Base-by-base conservation (phyloP, 2,888 invertebrate species). In the Drosophila tripunctata region DNA sequence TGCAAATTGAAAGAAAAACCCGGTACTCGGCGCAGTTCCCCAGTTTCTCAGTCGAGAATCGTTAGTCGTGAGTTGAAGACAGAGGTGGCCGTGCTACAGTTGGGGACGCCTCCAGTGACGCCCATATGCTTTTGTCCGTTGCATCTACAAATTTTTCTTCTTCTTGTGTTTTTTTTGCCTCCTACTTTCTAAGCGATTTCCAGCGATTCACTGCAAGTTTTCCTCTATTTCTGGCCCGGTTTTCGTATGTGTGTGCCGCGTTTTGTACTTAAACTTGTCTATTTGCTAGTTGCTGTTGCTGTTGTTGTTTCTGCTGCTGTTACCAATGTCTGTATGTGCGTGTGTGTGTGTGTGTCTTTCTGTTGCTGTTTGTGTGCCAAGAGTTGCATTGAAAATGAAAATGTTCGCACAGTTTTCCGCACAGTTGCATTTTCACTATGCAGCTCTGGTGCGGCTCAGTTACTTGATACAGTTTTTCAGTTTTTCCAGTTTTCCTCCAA, bases 331-430 rank as follows among this genome's bases (percentile, higher is more conserved):
- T 48, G 54, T 36, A 22, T 55, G 43, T 27, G 33, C 36, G 41
- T 48, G 54, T 36, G 27, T 55, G 43, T 27, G 33, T 41, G 50
- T 47, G 52, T 40, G 35, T 10, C 33, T 38, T 38, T 47, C 36
- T 43, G 27, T n/a, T 33, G 22, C 67, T 67, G 75, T 68, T 74
- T 75, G 61, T 67, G 41, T 67, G 78, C 67, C 85, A 81, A 83
- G 82, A 87, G 86, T 65, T 85, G 83, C 87, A 85, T 83, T 85
- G 86, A 85, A 87, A 83, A 83, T 87, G 82, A 83, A 83, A 87
- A 84, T 84, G 86, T 87, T 84, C 83, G 83, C 83, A 87, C 88
- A 87, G 88, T 84, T 84, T 84, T 84, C 88, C 86, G 88, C 83
- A 84, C 88, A 87, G 88, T 84, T 84, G 83, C 83, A 77, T 85